Base-by-base conservation (phyloP, 2,113 vertebrate species). In the Numida meleagris region DNA sequence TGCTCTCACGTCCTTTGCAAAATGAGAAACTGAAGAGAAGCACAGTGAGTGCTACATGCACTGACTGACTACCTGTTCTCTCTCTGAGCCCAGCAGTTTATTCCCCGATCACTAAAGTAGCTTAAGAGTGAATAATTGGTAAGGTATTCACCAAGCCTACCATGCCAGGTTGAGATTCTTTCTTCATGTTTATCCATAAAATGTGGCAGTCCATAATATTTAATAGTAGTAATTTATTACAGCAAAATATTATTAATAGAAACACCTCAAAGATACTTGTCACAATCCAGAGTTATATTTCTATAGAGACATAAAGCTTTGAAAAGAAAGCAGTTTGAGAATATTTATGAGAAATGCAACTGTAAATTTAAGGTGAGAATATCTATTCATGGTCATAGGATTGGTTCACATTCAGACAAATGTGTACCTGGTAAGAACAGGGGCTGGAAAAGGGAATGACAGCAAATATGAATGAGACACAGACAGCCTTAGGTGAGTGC, bases 111-210 rank as follows among this genome's bases (percentile, higher is more conserved):
- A 63, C 65, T 86, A 93, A 91, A 88, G 79, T 45, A 45, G 34
- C 70, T 88, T 92, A 86, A 88, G 93, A 77, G 59, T 8, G n/a
- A 77, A 19, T 38, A 10, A 83, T 86, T 88, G 76, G 31, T 40
- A 20, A 34, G 42, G 38, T 3, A 7, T 43, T 88, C 68, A 77
- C 45, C 53, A 78, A 65, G 42, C 59, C n/a, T 43, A 33, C 55
- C 15, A 61, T 71, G 55, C 68, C 76, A 75, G 68, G 71, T 71
- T 42, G 79, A 4, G 8, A 29, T 50, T 91, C 42, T 70, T 91
- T 67, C 88, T 95, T 93, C 82, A 93, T 72, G 80, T 50, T 88
- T 82, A 86, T 70, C 58, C 25, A 55, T 50, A 88, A 76, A 50
- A 63, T 88, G 72, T 66, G 46, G 31, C 87, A 91, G 59, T 65